Base-by-base conservation (phyloP, 2,888 invertebrate species). In the Cecidostiba fungosa region DNA sequence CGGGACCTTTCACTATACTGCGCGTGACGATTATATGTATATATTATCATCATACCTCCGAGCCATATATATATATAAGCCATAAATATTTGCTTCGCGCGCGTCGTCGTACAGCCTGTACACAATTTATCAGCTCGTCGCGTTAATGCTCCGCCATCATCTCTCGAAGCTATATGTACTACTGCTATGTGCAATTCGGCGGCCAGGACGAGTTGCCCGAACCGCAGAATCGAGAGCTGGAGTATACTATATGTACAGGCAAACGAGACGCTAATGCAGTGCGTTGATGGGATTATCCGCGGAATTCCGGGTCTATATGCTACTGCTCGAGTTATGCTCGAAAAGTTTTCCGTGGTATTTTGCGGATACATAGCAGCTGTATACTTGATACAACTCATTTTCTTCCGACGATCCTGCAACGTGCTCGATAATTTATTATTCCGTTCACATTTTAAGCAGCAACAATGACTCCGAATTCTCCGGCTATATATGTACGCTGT, bases 201-300 rank as follows among this genome's bases (percentile, higher is more conserved):
- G 54, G 54, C n/a, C n/a, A n/a, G 54, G 23, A 19, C 50, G 50
- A 50, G 62, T 19, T 23, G 10, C 26, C 23, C 12, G 23, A 62
- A 29, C 23, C 66, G 66, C 66, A 16, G 29, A 66, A 66, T 66
- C 29, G 66, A 26, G 26, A 26, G 29, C 26, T 29, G 10, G n/a
- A 26, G 66, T 43, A 12, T 43, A 23, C 16, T n/a, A 54, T 19
- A 19, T 23, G 23, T n/a, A 59, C 1, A 59, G 23, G 54, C 12
- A 23, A 26, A 66, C 66, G 66, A 66, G 66, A 29, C 66, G 66
- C 29, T 66, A 66, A 66, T 66, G 66, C 29, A 66, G 66, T 66
- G 43, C 73, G 43, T 26, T 47, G 43, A 73, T 73, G 73, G 43
- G 47, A 39, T 73, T 73, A 66, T 39, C 43, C 73, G 39, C 73